Evolutionary conservation across 2,888 invertebrate species (phyloP).

Genomic region (Dryococelus australis): DNA sequence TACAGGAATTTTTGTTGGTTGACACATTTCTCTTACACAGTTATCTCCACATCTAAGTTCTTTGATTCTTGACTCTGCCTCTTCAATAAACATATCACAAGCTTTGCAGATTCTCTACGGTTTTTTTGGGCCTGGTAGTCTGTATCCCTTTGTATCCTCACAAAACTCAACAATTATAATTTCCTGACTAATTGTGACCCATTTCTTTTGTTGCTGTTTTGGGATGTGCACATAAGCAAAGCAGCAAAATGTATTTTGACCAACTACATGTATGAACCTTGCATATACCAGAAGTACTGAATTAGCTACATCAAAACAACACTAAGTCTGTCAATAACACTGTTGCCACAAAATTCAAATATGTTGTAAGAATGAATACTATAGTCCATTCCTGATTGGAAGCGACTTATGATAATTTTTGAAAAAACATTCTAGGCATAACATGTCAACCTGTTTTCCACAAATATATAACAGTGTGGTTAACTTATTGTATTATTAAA

Average conservation of each 20-base stretch:
- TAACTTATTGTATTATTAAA: too few relatives aligned
- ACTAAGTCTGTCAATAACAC: too few relatives aligned
- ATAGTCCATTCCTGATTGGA: too few relatives aligned
- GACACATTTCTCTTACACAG: not conserved
- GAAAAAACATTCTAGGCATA: too few relatives aligned
- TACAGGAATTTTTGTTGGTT: not conserved
- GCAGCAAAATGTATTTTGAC: not conserved
- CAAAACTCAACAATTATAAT: not conserved
- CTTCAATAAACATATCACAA: not conserved
- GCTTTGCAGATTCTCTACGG: not conserved
- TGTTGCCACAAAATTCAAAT: too few relatives aligned
- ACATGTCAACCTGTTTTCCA: too few relatives aligned
- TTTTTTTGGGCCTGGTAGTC: not conserved
- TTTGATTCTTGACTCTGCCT: not conserved
- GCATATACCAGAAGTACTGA: too few relatives aligned
- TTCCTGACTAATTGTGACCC: not conserved
- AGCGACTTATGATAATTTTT: too few relatives aligned
- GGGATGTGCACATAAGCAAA: not conserved
- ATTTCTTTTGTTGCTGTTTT: not conserved
- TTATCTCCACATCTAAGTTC: not conserved
- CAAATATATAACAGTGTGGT: too few relatives aligned
- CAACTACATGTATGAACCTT: too few relatives aligned
- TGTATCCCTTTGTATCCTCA: not conserved
- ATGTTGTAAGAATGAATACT: too few relatives aligned
- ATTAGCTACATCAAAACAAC: too few relatives aligned